phyloP scores from a whole-genome alignment of 1,140 invertebrate genomes.

The Drosophila bocki region DNA sequence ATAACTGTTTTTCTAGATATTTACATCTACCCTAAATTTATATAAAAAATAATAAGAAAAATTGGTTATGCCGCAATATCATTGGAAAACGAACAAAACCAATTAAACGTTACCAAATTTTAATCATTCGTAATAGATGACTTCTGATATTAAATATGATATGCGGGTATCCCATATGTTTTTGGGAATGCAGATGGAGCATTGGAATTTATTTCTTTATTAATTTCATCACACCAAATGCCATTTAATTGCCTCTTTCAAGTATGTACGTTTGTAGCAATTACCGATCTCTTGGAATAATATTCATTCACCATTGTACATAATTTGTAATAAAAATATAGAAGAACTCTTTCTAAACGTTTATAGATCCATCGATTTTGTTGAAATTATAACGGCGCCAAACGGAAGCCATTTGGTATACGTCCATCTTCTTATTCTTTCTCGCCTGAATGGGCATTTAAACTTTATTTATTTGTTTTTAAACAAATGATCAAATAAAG shows the following conservation, averaged over 20 bases:
- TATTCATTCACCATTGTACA: neutral
- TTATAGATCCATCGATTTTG: neutral
- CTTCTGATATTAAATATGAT: neutral
- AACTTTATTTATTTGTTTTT: slow-evolving; percentile 64
- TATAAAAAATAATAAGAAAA: neutral
- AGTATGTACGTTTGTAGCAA: neutral
- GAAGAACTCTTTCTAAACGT: neutral
- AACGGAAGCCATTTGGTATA: slow-evolving; percentile 38
- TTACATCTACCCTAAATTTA: too few relatives aligned
- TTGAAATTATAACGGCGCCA: slow-evolving; percentile 30
- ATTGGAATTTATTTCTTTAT: neutral
- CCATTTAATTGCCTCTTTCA: neutral
- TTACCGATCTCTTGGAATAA: neutral
- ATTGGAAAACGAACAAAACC: neutral
- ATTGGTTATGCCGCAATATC: neutral
- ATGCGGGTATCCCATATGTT: slow-evolving; percentile 11
- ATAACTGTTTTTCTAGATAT: too few relatives aligned
- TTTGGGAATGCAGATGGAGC: neutral
- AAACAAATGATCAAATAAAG: slow-evolving; percentile 61
- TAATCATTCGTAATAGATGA: too few relatives aligned
- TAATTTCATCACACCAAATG: neutral
- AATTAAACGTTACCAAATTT: neutral
- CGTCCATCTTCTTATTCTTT: neutral
- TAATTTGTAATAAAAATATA: neutral
- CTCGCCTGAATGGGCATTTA: slow-evolving; percentile 34